Evolutionary conservation across 2,888 invertebrate species (phyloP), one percentile per base, ranked within the genome.

Genomic region (Brachylomia viminalis): DNA sequence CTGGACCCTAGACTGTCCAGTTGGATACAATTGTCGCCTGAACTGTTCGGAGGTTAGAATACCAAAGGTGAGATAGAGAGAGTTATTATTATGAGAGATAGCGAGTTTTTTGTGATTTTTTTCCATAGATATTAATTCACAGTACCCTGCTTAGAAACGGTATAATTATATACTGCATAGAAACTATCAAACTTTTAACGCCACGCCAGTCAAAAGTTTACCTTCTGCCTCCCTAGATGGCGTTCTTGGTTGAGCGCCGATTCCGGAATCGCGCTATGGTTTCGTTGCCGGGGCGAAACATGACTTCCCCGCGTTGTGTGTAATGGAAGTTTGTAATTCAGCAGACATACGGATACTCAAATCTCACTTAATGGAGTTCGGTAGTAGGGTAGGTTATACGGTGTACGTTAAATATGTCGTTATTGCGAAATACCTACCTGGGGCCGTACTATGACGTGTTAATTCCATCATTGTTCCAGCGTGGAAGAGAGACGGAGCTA

Each of bases 1-100:
- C 20, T 98, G 97, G 97, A 89, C 91, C 13, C 94, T 90, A 0
- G 81, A 58, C 20, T 95, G 97, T 75, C 95, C 97, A 0, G 3
- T 84, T 0, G 94, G 94, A 0, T 95, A 97, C 66, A 94, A 91
- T 70, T 97, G 97, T 77, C 90, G 94, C 5, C 67, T 97, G 20
- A 91, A 93, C 5, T 97, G 97, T 84, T 82, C 92, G 1, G 92
- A 92, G 2, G 92, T 97, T 8, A 66, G 89, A 1, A 20, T 97
- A 49, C 97, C 97, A 4, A 69, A 90, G 87, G 97, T 97, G 92
- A 89, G 82, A 33, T 30, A 13, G 0, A 33, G 17, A 49, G 23
- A 66, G 17, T 33, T 17, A 23, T 47, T 49, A 30, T 8, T 15
- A 66, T 17, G 2, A 23, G 10, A 49, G 30, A 33, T 23, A 33